Base-by-base conservation (phyloP, 2,888 invertebrate species). In the Glaucopsyche alexis region DNA sequence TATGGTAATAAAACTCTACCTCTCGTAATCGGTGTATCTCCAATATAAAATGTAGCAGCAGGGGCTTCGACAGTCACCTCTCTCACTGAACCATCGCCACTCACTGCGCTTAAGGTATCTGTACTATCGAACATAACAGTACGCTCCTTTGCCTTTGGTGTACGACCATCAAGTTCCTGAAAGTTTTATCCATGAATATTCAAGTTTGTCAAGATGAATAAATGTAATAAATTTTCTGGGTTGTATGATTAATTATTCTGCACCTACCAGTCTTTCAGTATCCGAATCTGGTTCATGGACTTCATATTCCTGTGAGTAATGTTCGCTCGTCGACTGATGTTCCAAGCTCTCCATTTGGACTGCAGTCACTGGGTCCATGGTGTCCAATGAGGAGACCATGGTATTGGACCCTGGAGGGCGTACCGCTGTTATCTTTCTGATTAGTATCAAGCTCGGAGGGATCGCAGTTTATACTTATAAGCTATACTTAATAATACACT, bases 381-480 rank as follows among this genome's bases (percentile, higher is more conserved):
- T 95, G 81, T 96, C 96, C 78, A 95, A 93, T 19, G 96, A 96
- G 40, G 97, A 97, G 72, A 97, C 96, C 94, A 97, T 95, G 14
- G 97, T 97, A 85, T 96, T 97, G 74, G 97, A 97, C 78, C 96
- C 97, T 93, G 88, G 83, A 87, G 90, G 90, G 85, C 84, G 90
- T 82, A 86, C 85, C 89, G 91, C 90, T 89, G 91, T 93, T 92
- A 93, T 88, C 89, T 88, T 85, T 87, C 85, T 87, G 89, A 91
- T 91, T 91, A 91, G 92, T 91, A 88, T 84, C 83, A 90, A 89
- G 90, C 90, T 89, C 81, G 85, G 87, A 83, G 84, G 85, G 84
- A 79, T 84, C 83, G 90, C 89, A 77, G 77, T 77, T 73, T 77
- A 76, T 74, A 72, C 50, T 72, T 67, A 55, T 40, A 72, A 72